Percentiles rank a stretch among this genome's conserved stretches.
Conservation (phyloP, 2,113 vertebrate genomes). For the Ibidorhyncha struthersii region DNA sequence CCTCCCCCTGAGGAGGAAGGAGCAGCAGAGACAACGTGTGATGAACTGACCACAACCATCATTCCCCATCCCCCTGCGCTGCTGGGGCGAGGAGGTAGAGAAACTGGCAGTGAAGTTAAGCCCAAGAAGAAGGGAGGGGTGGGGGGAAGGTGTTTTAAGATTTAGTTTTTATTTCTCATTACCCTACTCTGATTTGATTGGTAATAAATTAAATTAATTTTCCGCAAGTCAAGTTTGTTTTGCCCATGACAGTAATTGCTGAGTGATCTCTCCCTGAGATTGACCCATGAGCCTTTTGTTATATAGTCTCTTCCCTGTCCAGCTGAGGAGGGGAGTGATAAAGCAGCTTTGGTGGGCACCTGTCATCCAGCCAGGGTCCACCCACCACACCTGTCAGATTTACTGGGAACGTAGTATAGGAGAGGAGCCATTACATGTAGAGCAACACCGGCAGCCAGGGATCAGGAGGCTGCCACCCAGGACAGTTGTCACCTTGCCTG, state of each 20-base stretch:
- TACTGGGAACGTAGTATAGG: not conserved
- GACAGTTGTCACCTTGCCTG: not conserved
- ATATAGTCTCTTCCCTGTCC: not conserved
- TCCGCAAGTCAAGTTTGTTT: not conserved
- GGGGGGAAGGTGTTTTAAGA: not conserved
- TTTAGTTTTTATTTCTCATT: not conserved
- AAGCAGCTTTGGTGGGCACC: not conserved
- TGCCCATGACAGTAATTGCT: not conserved
- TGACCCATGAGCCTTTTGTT: not conserved
- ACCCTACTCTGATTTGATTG: not conserved
- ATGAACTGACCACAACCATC: not conserved
- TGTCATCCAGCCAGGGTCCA: not conserved
- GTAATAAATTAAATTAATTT: not conserved
- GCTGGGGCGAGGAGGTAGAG: not conserved
- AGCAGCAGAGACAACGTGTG: not conserved
- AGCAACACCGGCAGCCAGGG: not conserved
- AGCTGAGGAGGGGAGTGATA: not conserved
- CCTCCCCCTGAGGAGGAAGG: not conserved
- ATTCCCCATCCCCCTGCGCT: not conserved
- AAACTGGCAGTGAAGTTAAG: not conserved
- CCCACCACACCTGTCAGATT: not conserved
- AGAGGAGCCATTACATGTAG: not conserved
- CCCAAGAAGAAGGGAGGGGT: not conserved
- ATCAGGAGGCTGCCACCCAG: not conserved
- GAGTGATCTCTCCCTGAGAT: not conserved